Evolutionary conservation across 2,797 vertebrate genomes (phyloP).

Genomic region (Platyrinchus mystaceus): DNA sequence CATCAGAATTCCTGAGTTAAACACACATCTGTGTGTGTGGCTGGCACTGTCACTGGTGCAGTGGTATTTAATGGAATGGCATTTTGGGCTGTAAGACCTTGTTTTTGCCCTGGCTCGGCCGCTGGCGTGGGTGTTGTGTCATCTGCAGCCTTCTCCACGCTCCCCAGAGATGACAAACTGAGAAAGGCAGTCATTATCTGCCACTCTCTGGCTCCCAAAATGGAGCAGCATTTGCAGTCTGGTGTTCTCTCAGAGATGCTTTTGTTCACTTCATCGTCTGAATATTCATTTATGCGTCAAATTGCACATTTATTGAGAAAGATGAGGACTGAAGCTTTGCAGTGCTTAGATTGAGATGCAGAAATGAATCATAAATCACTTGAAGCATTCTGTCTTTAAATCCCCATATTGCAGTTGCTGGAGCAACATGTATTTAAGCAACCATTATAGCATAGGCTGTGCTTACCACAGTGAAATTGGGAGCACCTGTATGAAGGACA

Average conservation of each 20-base stretch:
- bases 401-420: background rate
- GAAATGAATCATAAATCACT: constrained; percentile 12
- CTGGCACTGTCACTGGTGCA: background rate
- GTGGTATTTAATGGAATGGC: background rate
- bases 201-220: background rate
- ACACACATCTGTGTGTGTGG: background rate
- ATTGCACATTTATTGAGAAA: background rate
- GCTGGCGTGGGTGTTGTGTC: background rate
- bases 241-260: constrained; percentile 36
- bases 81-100: constrained; percentile 5
- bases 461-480: background rate
- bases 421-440: background rate
- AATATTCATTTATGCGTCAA: constrained; percentile 57
- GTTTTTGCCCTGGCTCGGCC: background rate
- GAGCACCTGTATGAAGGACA: background rate
- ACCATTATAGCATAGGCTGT: fast-evolving
- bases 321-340: constrained; percentile 40
- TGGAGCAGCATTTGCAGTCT: background rate
- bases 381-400: background rate
- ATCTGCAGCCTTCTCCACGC: background rate
- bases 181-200: constrained; percentile 18
- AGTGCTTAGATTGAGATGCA: constrained; percentile 22
- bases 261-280: constrained; percentile 57
- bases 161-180: background rate
- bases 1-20: background rate